Percentiles rank a stretch among this genome's conserved stretches.
phyloP scores from a whole-genome alignment of 2,797 vertebrate species.

The Gallinago stenura region DNA sequence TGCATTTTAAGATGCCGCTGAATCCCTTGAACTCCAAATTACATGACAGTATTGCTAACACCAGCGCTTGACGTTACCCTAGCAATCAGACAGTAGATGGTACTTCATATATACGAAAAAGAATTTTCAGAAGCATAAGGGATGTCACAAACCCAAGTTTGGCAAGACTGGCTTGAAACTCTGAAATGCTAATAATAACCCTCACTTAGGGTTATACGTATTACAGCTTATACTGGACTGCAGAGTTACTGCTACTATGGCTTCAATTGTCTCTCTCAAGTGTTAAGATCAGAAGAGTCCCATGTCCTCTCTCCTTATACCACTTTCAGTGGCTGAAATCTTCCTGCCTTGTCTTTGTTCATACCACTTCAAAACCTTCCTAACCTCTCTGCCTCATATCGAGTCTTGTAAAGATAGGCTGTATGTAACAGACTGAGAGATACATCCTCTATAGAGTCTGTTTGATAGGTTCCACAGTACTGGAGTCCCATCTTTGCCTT shows the following conservation, averaged over 20 bases:
- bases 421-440: background rate
- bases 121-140: background rate
- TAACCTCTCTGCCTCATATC: background rate
- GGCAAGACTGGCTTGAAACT: background rate
- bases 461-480: background rate
- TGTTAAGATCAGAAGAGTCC: background rate
- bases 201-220: background rate
- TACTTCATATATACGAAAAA: background rate
- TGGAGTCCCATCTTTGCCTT: background rate
- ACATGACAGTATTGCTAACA: background rate
- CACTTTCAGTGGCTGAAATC: background rate
- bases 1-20: background rate
- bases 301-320: background rate
- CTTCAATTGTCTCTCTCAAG: background rate
- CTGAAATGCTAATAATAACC: slow-evolving; percentile 11
- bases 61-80: background rate
- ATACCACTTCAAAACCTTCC: background rate
- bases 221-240: background rate
- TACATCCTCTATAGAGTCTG: background rate
- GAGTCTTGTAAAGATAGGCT: background rate
- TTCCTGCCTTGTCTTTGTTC: background rate
- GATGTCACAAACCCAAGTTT: slow-evolving; percentile 4
- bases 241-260: background rate
- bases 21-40: background rate
- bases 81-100: slow-evolving; percentile 22